Conservation (phyloP, 1,140 invertebrate genomes). For the Rhagoletis pomonella region DNA sequence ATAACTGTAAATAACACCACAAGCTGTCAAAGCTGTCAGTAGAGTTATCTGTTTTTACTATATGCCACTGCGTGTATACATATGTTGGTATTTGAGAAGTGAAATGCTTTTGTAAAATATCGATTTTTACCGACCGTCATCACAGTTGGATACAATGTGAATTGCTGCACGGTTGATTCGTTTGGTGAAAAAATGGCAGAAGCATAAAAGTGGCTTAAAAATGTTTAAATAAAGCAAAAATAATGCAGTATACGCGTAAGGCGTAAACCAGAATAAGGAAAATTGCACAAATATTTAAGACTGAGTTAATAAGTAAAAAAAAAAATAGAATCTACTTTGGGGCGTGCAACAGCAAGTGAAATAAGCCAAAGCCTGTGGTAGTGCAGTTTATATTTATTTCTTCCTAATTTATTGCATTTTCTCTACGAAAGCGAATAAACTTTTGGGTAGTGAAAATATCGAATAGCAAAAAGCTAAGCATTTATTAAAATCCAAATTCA, state of each 20-base stretch:
- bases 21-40: slow-evolving; percentile 18
- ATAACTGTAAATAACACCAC: not conserved
- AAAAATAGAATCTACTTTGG: not conserved
- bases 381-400: not conserved
- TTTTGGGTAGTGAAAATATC: too few relatives aligned
- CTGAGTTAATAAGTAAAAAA: not conserved
- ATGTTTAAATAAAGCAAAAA: not conserved
- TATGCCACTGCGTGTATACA: not conserved
- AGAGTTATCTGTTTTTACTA: not conserved
- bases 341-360: not conserved
- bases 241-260: not conserved
- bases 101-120: not conserved
- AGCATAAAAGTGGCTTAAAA: not conserved
- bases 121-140: slow-evolving; percentile 32
- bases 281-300: not conserved
- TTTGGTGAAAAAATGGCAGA: not conserved
- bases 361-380: not conserved
- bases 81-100: not conserved
- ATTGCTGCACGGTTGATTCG: not conserved
- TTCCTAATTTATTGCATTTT: not conserved
- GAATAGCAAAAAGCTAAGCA: too few relatives aligned
- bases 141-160: not conserved
- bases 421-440: not conserved
- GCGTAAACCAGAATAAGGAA: not conserved
- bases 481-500: not conserved